These are phyloP conservation scores for Myotis lucifugus DNA, from an alignment of 2,113 vertebrate species.

Conservation along the genomic window DNA sequence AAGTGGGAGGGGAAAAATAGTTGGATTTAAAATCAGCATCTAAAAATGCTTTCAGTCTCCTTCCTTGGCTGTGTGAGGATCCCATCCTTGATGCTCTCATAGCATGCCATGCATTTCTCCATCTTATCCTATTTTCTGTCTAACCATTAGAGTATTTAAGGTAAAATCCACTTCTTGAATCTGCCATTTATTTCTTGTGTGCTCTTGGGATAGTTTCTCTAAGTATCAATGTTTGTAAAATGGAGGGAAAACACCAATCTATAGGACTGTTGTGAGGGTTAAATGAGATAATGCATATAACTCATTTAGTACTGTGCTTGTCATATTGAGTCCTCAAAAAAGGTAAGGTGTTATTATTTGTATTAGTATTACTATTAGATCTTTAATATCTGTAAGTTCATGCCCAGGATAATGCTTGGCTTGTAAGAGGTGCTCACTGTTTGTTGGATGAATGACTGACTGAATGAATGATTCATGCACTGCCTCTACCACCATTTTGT, in stretches of 20 bases:
- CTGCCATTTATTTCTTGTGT: not conserved
- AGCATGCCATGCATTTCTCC: not conserved
- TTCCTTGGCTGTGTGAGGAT: not conserved
- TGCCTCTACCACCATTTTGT: not conserved
- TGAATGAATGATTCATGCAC: not conserved
- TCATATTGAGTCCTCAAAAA: not conserved
- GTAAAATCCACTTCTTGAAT: not conserved
- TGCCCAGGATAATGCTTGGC: not conserved
- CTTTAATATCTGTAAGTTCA: not conserved
- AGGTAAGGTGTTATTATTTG: not conserved
- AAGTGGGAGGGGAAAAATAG: not conserved
- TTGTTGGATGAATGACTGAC: not conserved
- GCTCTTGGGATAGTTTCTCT: not conserved
- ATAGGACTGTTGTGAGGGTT: not conserved
- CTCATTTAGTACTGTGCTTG: not conserved
- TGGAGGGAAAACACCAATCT: not conserved
- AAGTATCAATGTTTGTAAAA: not conserved
- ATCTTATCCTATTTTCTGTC: not conserved
- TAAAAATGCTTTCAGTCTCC: not conserved
- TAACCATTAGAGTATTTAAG: conserved; percentile 11
- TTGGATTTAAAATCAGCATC: not conserved
- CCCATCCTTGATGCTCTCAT: not conserved
- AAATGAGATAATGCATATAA: not conserved
- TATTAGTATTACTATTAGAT: not conserved
- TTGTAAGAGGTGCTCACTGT: not conserved